These are phyloP conservation scores for Acrocephalus scirpaceus DNA, from an alignment of 2,797 vertebrate species.

Conservation along the genomic window DNA sequence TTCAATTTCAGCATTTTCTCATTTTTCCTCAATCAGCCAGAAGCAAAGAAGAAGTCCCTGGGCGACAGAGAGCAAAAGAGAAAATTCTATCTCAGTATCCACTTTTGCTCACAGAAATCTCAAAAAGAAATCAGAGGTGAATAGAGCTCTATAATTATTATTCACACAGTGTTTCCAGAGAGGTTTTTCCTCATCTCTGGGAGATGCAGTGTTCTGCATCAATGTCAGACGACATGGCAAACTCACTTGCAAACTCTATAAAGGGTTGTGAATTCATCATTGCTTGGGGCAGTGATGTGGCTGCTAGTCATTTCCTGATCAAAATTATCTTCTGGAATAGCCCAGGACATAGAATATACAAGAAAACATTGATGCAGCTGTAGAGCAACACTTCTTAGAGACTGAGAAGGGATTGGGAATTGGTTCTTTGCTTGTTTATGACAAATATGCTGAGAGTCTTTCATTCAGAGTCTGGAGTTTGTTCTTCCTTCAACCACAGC, in stretches of 20 bases:
- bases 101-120: background rate
- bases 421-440: background rate
- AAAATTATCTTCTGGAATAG: background rate
- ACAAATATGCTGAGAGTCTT: background rate
- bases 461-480: background rate
- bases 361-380: background rate
- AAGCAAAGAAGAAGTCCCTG: background rate
- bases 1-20: conserved; percentile 7
- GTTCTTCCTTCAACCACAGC: background rate
- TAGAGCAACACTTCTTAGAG: background rate
- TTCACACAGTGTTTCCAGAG: background rate
- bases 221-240: background rate
- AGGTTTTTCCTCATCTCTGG: background rate
- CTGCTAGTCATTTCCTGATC: background rate
- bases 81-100: background rate
- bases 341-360: background rate
- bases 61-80: background rate
- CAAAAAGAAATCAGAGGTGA: background rate
- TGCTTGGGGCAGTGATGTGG: background rate
- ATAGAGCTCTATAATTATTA: background rate
- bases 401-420: background rate
- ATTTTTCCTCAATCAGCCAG: conserved; percentile 32
- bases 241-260: background rate
- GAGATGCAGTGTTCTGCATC: background rate
- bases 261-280: background rate